phyloP scores from a whole-genome alignment of 2,113 vertebrate species.

The Cryptotis parvus region DNA sequence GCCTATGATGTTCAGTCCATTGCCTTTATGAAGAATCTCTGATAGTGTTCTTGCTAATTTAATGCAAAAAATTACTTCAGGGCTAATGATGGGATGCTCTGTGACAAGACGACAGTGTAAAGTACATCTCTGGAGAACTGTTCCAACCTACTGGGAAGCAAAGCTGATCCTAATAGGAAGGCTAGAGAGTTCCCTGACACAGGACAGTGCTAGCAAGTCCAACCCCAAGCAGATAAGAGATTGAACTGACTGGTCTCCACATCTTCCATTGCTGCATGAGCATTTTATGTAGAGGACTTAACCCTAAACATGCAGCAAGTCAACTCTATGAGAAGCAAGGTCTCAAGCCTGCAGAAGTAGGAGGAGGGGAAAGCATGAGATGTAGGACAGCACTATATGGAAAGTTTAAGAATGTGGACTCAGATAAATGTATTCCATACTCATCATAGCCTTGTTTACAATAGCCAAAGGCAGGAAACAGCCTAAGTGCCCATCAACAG shows the following conservation, averaged over 20 bases:
- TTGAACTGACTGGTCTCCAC: neutral
- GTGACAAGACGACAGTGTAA: neutral
- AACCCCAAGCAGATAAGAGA: neutral
- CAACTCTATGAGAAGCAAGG: neutral
- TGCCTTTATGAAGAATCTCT: neutral
- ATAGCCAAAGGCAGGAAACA: neutral
- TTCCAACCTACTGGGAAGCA: neutral
- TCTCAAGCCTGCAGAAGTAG: neutral
- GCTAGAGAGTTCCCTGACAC: neutral
- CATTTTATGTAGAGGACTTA: neutral
- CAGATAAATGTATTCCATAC: neutral
- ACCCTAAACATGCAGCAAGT: neutral
- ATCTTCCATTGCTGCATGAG: neutral
- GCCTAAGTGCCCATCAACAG: neutral
- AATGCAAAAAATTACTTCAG: neutral
- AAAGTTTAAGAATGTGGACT: neutral
- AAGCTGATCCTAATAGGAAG: neutral
- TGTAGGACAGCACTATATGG: neutral
- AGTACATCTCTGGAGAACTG: neutral
- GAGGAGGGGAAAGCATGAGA: neutral
- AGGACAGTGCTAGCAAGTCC: fast-evolving
- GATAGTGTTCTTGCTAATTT: neutral
- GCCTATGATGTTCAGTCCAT: neutral
- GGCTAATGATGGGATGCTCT: neutral
- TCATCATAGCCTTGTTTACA: neutral